A percentile compares a stretch with the other conserved stretches of the same genome.
Evolutionary conservation across 2,113 vertebrate species (phyloP).

Genomic region (Porphyrio hochstetteri): DNA sequence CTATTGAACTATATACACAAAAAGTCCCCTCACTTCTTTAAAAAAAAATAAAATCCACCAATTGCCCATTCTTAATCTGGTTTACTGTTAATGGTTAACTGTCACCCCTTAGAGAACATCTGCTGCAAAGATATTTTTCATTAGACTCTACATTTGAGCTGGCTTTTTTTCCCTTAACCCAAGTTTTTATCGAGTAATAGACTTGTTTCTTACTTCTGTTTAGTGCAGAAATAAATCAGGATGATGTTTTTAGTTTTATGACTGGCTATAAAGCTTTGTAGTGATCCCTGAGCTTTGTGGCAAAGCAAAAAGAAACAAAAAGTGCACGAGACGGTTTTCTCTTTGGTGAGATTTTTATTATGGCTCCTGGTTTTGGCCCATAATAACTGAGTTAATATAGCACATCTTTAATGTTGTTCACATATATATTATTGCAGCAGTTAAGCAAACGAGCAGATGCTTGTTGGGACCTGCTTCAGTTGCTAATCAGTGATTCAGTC

Average conservation of each 20-base stretch:
- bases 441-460: constrained; percentile 13
- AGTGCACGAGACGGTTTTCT: neutral
- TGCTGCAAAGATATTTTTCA: neutral
- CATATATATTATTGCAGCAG: neutral
- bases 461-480: neutral
- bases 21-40: neutral
- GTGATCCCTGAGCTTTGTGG: neutral
- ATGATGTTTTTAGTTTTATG: constrained; percentile 20
- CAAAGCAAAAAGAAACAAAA: neutral
- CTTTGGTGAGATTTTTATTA: constrained; percentile 19
- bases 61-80: neutral
- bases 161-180: neutral
- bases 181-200: neutral
- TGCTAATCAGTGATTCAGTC: neutral
- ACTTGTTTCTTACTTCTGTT: neutral
- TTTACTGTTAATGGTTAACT: neutral
- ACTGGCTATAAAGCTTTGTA: constrained; percentile 3
- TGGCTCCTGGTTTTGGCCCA: neutral
- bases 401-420: constrained; percentile 10
- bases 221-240: neutral
- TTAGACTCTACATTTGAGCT: neutral
- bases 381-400: neutral
- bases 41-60: neutral
- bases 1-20: neutral
- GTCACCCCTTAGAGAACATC: neutral